These are phyloP conservation scores for Panthera leo DNA, from an alignment of 2,113 vertebrate species.

Conservation along the genomic window DNA sequence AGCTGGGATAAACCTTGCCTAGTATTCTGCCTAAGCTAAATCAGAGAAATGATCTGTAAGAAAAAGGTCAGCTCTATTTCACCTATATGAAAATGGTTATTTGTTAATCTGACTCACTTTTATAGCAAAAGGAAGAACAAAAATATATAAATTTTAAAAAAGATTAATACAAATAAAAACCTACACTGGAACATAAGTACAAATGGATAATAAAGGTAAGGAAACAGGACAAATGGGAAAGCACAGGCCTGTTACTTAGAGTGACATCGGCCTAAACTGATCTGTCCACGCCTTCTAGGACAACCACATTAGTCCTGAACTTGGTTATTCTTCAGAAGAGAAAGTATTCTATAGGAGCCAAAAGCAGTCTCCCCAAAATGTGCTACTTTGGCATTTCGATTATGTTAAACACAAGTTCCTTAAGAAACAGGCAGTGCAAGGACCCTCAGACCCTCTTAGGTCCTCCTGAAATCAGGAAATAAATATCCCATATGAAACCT, in stretches of 20 bases:
- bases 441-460: background rate
- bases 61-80: background rate
- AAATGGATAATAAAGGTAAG: background rate
- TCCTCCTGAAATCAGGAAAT: background rate
- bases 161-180: background rate
- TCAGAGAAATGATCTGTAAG: background rate
- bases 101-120: background rate
- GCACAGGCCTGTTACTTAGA: background rate
- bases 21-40: background rate
- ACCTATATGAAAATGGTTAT: background rate
- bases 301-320: background rate
- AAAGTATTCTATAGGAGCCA: background rate
- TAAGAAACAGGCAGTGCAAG: background rate
- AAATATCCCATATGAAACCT: background rate
- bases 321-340: background rate
- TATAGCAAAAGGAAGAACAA: background rate
- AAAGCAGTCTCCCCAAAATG: background rate
- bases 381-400: background rate
- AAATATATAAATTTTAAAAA: background rate
- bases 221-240: background rate
- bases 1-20: background rate
- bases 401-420: background rate
- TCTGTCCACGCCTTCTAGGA: background rate
- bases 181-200: background rate
- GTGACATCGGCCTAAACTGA: background rate